Conservation (phyloP, 2,888 invertebrate genomes). For the Aporophyla nigra region DNA sequence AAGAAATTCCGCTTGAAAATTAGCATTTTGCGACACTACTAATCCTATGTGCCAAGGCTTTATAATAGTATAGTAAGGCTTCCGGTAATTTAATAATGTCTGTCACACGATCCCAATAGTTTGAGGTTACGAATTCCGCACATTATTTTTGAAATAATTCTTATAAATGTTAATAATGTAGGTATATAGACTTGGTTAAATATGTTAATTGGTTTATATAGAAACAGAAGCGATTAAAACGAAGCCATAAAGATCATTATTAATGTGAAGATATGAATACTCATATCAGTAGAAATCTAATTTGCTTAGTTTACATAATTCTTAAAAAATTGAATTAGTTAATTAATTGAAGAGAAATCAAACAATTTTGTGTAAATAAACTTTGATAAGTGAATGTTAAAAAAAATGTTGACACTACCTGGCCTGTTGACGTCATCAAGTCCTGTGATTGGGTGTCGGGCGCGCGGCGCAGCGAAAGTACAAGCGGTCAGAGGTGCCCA, state of each 20-base stretch:
- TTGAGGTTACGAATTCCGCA: constrained; percentile 24
- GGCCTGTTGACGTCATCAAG: constrained; percentile 64
- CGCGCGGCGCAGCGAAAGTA: constrained; percentile 69
- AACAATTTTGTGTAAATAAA: constrained; percentile 9
- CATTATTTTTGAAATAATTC: constrained; percentile 15
- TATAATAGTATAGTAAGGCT: constrained; percentile 30
- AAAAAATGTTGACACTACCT: constrained; percentile 74
- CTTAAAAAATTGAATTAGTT: constrained; percentile 35
- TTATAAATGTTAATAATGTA: constrained; percentile 20
- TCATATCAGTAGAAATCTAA: constrained; percentile 29
- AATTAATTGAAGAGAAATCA: constrained; percentile 35
- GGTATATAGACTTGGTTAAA: constrained; percentile 12
- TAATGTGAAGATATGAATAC: constrained; percentile 38
- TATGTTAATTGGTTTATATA: constrained; percentile 37
- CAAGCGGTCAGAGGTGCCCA: constrained; percentile 75
- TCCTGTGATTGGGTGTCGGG: constrained; percentile 69
- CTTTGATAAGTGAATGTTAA: neutral
- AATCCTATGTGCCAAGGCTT: constrained; percentile 49
- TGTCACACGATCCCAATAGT: constrained; percentile 46
- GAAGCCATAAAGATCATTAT: constrained; percentile 31
- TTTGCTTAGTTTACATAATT: constrained; percentile 34
- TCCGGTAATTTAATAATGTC: constrained; percentile 52
- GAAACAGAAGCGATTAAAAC: constrained; percentile 27
- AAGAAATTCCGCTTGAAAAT: constrained; percentile 29
- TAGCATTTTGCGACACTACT: constrained; percentile 39